Evolutionary conservation across 2,113 vertebrate species (phyloP).

Genomic region (Lepus timidus): DNA sequence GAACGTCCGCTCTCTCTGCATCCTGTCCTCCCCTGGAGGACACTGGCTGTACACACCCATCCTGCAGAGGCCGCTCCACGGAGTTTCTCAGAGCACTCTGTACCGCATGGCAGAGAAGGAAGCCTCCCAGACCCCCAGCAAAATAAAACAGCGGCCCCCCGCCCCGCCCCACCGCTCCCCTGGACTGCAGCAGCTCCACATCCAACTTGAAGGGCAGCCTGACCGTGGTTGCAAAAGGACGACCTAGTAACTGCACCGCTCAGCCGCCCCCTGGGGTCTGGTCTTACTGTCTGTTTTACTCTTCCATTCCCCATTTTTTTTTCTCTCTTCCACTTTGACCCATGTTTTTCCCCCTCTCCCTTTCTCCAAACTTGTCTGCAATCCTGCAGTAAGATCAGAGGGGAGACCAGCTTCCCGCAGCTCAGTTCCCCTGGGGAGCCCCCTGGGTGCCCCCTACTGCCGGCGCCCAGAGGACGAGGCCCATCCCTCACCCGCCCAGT

Average conservation of each 20-base stretch:
- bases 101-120: slow-evolving; percentile 9
- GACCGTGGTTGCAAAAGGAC: slow-evolving; percentile 43
- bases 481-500: slow-evolving; percentile 20
- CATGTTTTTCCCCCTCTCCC: background rate
- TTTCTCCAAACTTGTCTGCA: background rate
- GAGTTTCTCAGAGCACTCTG: slow-evolving; percentile 38
- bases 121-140: slow-evolving; percentile 62
- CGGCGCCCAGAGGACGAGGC: background rate
- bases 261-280: background rate
- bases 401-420: background rate
- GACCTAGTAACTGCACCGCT: background rate
- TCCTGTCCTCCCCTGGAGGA: slow-evolving; percentile 60
- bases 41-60: background rate
- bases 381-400: background rate
- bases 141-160: slow-evolving; percentile 13
- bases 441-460: background rate
- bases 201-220: slow-evolving; percentile 71
- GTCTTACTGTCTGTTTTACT: background rate
- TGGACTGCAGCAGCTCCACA: too few relatives aligned
- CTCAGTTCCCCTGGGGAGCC: background rate
- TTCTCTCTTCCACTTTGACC: background rate
- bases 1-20: background rate
- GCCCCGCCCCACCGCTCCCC: slow-evolving; percentile 16
- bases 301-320: background rate
- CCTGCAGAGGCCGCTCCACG: slow-evolving; percentile 35